Conservation (phyloP, 1,140 invertebrate genomes). For the Conus betulinus region DNA sequence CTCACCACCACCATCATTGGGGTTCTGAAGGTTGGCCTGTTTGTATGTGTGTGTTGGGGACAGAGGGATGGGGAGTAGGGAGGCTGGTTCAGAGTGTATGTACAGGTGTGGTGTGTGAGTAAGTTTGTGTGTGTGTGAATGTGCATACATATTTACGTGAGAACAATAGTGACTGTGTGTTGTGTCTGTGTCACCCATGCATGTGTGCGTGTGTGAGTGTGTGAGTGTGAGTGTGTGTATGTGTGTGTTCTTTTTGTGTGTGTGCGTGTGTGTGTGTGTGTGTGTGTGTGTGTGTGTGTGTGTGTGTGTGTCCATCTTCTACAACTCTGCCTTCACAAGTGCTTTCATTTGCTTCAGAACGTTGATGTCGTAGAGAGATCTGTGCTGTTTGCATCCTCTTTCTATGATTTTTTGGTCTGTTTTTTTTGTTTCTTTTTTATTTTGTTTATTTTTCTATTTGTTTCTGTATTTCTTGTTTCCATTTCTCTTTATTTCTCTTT, state of each 20-base stretch:
- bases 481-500: no score
- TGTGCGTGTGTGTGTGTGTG: neutral
- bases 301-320: neutral
- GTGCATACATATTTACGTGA: no score
- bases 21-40: slow-evolving; percentile 76
- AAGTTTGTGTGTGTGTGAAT: no score
- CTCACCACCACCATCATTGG: slow-evolving; percentile 99
- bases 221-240: no score
- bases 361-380: no score
- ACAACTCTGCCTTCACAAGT: no score
- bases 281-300: neutral
- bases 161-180: no score
- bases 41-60: neutral
- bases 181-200: neutral
- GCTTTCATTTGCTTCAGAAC: no score
- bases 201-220: no score
- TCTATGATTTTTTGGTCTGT: neutral
- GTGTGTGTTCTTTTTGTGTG: no score
- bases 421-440: neutral
- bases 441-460: neutral
- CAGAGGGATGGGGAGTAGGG: neutral
- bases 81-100: neutral
- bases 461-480: neutral
- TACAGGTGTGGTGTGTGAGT: neutral
- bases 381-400: no score